A percentile compares a stretch with the other conserved stretches of the same genome.
Conservation (phyloP, 2,797 vertebrate species). For the Phalanger gymnotis region DNA sequence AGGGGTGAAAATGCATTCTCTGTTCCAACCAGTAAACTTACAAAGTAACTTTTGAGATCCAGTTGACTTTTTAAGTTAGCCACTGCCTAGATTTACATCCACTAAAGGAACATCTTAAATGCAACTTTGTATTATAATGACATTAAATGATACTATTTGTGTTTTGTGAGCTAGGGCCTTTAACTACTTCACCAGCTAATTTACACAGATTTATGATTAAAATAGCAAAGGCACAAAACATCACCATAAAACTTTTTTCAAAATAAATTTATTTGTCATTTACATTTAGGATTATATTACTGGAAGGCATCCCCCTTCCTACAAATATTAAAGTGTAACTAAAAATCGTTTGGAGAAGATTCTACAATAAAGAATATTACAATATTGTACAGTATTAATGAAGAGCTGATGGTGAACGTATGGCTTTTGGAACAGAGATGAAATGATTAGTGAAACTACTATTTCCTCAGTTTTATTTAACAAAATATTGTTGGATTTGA, state of each 20-base stretch:
- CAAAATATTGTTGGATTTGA: not conserved
- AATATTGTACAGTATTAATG: not conserved
- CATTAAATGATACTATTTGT: not conserved
- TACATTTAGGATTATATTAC: not conserved
- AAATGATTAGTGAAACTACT: not conserved
- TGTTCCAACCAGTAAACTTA: not conserved
- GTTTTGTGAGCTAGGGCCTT: not conserved
- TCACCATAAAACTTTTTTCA: not conserved
- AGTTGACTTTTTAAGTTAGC: not conserved
- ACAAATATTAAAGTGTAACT: not conserved
- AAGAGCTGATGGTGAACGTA: not conserved
- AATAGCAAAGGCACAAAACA: not conserved
- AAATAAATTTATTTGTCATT: not conserved
- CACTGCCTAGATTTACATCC: not conserved
- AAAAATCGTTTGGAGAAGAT: not conserved
- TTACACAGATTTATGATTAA: not conserved
- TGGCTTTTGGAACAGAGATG: not conserved
- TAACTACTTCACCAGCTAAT: not conserved
- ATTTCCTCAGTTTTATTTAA: not conserved
- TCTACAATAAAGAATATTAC: not conserved
- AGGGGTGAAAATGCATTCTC: not conserved
- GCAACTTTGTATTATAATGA: not conserved
- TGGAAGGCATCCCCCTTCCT: not conserved
- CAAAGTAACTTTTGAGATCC: not conserved
- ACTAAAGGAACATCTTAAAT: not conserved